Conservation (phyloP, 1,140 invertebrate species). For the Sesamia nonagrioides region DNA sequence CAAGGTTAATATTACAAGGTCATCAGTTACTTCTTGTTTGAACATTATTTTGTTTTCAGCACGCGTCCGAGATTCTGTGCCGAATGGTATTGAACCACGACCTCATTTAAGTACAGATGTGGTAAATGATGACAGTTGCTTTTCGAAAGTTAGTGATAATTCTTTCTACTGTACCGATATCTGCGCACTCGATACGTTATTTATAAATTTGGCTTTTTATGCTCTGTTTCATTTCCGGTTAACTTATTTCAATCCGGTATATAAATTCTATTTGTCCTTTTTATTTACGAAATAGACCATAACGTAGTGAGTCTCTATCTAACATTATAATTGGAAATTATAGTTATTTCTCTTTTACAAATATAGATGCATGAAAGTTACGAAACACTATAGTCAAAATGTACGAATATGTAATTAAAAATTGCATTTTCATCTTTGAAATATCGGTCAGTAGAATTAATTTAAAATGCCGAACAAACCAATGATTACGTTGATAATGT, state of each 20-base stretch:
- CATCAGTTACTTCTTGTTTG: not conserved
- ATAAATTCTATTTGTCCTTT: not conserved
- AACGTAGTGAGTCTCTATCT: too few species aligned
- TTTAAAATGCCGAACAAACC: not conserved
- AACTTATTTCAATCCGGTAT: not conserved
- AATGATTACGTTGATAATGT: not conserved
- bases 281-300: too few species aligned
- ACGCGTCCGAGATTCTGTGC: conserved; percentile 37
- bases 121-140: not conserved
- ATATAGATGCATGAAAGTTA: too few species aligned
- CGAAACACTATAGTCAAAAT: too few species aligned
- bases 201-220: not conserved
- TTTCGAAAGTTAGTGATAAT: not conserved
- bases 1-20: conserved; percentile 16
- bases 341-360: too few species aligned
- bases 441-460: too few species aligned
- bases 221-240: not conserved
- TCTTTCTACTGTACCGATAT: not conserved
- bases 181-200: not conserved
- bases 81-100: not conserved
- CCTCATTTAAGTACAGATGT: conserved; percentile 21
- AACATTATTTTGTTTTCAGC: conserved; percentile 37
- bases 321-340: too few species aligned
- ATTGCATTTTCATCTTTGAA: too few species aligned
- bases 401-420: too few species aligned